These are phyloP conservation scores for Casuarius casuarius DNA, from an alignment of 2,113 vertebrate species.

Conservation along the genomic window DNA sequence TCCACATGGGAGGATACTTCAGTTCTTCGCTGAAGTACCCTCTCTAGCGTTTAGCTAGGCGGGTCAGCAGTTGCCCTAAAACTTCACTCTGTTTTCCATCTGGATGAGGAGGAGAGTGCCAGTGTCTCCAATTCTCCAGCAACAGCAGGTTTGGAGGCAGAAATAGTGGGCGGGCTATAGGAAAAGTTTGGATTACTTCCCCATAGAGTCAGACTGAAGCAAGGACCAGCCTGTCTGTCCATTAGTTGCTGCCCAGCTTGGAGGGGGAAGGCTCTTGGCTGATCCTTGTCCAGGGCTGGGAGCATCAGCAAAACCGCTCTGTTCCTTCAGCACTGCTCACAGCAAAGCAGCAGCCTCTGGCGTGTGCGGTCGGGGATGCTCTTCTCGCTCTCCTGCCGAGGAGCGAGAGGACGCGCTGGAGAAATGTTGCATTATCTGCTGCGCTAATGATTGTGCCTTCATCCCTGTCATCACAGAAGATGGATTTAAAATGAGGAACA, in stretches of 20 bases:
- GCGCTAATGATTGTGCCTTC: fast-evolving
- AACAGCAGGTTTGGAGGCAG: neutral
- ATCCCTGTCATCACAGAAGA: fast-evolving
- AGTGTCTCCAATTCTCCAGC: neutral
- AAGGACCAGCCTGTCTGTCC: neutral
- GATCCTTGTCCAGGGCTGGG: neutral
- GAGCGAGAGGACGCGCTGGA: neutral
- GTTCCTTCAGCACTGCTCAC: neutral
- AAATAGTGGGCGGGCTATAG: neutral
- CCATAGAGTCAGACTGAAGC: fast-evolving
- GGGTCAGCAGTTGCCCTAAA: neutral
- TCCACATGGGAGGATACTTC: neutral
- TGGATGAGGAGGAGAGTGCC: neutral
- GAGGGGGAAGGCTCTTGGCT: fast-evolving
- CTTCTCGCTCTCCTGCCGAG: neutral
- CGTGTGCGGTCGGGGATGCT: fast-evolving
- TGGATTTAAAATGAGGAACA: neutral
- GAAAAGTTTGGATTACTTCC: neutral
- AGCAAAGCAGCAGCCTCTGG: neutral
- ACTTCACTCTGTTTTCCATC: neutral
- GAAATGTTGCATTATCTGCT: neutral
- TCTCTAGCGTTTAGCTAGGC: neutral
- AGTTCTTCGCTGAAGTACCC: neutral
- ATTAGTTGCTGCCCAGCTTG: neutral
- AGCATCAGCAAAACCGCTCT: neutral